Evolutionary conservation across 2,113 vertebrate species (phyloP).

Genomic region (Lichenostomus cassidix): DNA sequence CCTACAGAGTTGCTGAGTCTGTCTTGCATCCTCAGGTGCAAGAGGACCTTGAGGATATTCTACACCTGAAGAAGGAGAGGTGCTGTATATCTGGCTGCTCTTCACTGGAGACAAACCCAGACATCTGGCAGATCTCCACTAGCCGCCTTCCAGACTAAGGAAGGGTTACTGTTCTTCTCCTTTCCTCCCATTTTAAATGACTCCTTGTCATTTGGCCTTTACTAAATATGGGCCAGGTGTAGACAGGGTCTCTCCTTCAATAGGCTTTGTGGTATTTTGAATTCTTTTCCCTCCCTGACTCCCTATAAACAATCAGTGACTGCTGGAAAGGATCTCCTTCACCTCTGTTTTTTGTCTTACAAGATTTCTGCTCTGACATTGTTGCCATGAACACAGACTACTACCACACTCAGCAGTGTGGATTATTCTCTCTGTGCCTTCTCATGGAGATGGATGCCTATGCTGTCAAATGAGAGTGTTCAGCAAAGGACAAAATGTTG

Average conservation of each 20-base stretch:
- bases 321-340: background rate
- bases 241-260: background rate
- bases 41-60: background rate
- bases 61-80: background rate
- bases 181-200: background rate
- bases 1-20: accelerated
- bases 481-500: background rate
- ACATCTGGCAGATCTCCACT: background rate
- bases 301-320: background rate
- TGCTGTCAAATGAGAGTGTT: background rate
- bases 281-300: background rate
- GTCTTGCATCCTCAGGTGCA: background rate
- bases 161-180: background rate
- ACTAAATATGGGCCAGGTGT: background rate
- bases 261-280: background rate
- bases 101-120: background rate
- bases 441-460: background rate
- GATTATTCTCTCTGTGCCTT: background rate
- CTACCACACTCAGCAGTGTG: background rate
- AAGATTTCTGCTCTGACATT: background rate
- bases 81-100: background rate
- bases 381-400: background rate
- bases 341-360: background rate
- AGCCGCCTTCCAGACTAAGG: background rate
- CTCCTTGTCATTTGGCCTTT: background rate